A percentile compares a stretch with the other conserved stretches of the same genome.
Conservation (phyloP, 2,113 vertebrate genomes). For the Microtus oregoni region DNA sequence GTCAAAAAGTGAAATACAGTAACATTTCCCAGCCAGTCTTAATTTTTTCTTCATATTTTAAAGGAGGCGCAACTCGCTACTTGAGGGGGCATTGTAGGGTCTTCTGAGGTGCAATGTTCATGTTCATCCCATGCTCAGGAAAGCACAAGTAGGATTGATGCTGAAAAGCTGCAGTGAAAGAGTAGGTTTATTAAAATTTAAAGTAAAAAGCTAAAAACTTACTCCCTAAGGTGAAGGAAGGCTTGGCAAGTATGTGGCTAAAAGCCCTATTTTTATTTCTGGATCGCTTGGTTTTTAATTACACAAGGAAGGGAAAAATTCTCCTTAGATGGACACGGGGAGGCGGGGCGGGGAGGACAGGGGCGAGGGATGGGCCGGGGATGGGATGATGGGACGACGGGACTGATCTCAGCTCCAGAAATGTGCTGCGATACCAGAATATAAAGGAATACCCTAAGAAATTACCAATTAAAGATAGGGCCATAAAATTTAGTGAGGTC, state of each 20-base stretch:
- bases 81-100: not conserved
- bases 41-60: not conserved
- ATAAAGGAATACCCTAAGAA: too few relatives aligned
- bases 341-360: too few relatives aligned
- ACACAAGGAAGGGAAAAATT: not conserved
- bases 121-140: not conserved
- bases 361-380: rapidly evolving
- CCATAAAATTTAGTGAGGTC: too few relatives aligned
- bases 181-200: not conserved
- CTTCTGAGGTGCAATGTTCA: not conserved
- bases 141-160: not conserved
- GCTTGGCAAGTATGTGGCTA: not conserved
- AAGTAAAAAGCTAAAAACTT: not conserved
- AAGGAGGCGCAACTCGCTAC: not conserved
- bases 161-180: not conserved
- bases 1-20: not conserved
- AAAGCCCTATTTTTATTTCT: not conserved
- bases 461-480: too few relatives aligned
- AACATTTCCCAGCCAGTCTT: not conserved
- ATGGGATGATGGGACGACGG: too few relatives aligned
- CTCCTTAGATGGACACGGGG: too few relatives aligned
- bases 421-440: too few relatives aligned
- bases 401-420: too few relatives aligned
- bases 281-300: not conserved
- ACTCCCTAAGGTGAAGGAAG: not conserved